Evolutionary conservation across 1,140 invertebrate genomes (phyloP), one percentile per base, ranked within the genome.

Genomic region (Bombus confusus): DNA sequence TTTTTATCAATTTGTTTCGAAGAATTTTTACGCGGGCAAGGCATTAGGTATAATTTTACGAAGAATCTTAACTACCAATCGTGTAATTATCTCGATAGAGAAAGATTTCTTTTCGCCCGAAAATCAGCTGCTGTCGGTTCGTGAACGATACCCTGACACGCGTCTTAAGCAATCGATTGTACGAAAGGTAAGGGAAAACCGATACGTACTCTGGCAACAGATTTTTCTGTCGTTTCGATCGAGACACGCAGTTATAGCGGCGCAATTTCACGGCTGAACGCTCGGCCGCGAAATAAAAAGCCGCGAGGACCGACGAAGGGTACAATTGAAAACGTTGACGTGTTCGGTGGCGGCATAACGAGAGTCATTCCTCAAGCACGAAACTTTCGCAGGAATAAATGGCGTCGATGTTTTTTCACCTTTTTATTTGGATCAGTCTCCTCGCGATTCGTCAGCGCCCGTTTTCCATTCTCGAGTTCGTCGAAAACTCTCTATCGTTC

Each of bases 271-370:
- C 80, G 72, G 72, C n/a, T 41, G 75, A 52, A 79, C 73, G 75
- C 43, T 78, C 64, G 39, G 25, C 34, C 34, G 31, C 31, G 82
- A 57, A 57, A 84, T 78, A 69, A 79, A 84, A 84, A 71, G 47
- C 76, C 66, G 37, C 82, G 47, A 78, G 47, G 41, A 79, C 10
- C 82, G 76, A 52, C 57, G 80, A 83, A 64, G 73, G 59, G 72
- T 62, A 62, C 68, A 80, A 85, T 85, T 80, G 83, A 85, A 85
- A 85, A 80, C 76, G 83, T 80, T 85, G 68, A 80, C 68, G 83
- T 80, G 77, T 80, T 79, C 76, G 68, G 83, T 72, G 68, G 76
- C 69, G 39, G 76, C 77, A 72, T 85, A 85, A 80, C 83, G 83
- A 72, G 76, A 62, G 68, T 59, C 72, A 76, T 83, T 76, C 80